Evolutionary conservation across 2,888 invertebrate genomes (phyloP).

Genomic region (Synergus gifuensis): DNA sequence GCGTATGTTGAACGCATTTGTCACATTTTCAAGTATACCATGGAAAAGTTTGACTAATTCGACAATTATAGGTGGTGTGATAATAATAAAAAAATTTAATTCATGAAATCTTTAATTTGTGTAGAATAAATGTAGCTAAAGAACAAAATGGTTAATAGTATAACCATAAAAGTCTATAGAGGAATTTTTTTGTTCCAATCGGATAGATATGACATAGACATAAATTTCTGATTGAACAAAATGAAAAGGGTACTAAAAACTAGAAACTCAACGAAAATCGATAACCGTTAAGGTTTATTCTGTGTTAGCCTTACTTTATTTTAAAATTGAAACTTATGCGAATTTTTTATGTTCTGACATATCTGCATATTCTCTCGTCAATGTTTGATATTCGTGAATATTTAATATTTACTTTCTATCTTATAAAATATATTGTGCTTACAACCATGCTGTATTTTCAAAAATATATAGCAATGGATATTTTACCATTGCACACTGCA

Average conservation of each 20-base stretch:
- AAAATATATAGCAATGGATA: too few species aligned
- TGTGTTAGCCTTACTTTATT: conserved; percentile 15
- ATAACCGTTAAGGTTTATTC: conserved; percentile 36
- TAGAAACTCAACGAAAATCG: conserved; percentile 24
- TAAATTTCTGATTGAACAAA: conserved; percentile 34
- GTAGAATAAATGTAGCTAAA: background rate
- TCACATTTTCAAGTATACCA: too few species aligned
- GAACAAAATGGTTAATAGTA: background rate
- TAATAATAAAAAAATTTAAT: background rate
- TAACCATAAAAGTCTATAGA: background rate
- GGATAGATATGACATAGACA: conserved; percentile 26
- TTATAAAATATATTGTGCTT: too few species aligned
- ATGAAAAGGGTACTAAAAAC: conserved; percentile 22
- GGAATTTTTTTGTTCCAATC: conserved; percentile 6
- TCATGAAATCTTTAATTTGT: background rate
- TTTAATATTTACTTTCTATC: too few species aligned
- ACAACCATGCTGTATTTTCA: too few species aligned
- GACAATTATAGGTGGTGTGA: background rate
- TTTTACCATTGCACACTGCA: too few species aligned
- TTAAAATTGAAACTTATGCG: conserved; percentile 15
- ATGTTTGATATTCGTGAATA: background rate
- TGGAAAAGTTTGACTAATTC: background rate
- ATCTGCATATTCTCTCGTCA: background rate
- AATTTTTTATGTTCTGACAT: conserved; percentile 12
- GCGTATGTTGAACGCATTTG: too few species aligned